Base-by-base conservation (phyloP, 2,113 vertebrate species). In the Ptychochromis oligacanthus region DNA sequence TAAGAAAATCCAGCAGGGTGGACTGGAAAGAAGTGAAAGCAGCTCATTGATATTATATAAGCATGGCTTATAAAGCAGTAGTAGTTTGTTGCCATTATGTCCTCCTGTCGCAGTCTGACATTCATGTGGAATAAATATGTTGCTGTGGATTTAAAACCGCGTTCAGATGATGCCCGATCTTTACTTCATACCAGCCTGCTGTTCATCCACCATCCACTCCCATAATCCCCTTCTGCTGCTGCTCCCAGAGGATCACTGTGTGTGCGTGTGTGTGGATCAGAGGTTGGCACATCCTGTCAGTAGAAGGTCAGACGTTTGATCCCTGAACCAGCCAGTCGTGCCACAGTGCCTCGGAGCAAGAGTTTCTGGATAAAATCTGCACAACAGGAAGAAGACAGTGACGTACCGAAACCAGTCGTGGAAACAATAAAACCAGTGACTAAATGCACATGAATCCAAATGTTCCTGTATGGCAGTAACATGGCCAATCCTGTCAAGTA, bases 221-320 rank as follows among this genome's bases (percentile, higher is more conserved):
- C 87, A 86, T 94, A 92, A 94, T 92, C 94, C 92, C 81, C 83
- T 75, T 76, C 74, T 86, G 84, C 87, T 85, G 81, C 78, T 38
- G 77, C 80, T 65, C 77, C 84, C 77, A 82, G 80, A 28, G 75
- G 85, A 90, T 92, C 57, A 76, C 75, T 8, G 77, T 82, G 86
- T 85, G 84, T 65, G 75, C 78, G n/a, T 54, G 70, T 64, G 79
- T 49, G 64, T 74, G 77, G 43, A 20, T 75, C 56, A 54, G 57
- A 74, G 65, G 79, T 83, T 24, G 70, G 22, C 70, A 58, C 88
- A 75, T 88, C 84, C 80, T 83, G 88, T 83, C 83, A 24, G 72
- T 18, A 43, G 11, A 67, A 49, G 82, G 86, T 84, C 82, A 84
- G 26, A 54, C 6, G 55, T 79, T 81, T 84, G 79, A 87, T 85